Conservation (phyloP, 64 coral and sea anemone species). For the Astreopora myriophthalma region DNA sequence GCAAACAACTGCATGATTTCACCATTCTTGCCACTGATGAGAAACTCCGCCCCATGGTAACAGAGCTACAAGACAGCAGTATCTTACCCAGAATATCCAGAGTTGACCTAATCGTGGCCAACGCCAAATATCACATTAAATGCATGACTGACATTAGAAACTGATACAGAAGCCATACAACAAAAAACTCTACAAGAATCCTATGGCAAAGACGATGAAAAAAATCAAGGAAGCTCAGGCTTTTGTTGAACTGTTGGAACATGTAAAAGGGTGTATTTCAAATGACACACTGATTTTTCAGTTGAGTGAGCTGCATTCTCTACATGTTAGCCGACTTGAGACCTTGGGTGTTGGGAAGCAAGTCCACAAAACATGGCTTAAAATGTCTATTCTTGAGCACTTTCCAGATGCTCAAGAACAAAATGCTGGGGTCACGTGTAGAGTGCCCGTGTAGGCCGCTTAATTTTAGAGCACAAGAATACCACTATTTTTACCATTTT, state of each 20-base stretch:
- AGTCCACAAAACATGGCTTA: constrained; percentile 71
- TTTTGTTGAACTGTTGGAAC: constrained; percentile 50
- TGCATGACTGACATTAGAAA: constrained; percentile 58
- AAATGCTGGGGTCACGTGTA: constrained; percentile 29
- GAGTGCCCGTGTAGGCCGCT: too few relatives aligned
- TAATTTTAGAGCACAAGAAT: too few relatives aligned
- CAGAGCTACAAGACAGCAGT: constrained; percentile 18
- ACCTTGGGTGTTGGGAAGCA: constrained; percentile 58
- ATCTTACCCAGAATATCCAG: constrained; percentile 43
- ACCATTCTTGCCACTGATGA: not conserved
- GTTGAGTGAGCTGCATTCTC: too few relatives aligned
- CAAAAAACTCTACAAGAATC: constrained; percentile 41
- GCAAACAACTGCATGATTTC: too few relatives aligned
- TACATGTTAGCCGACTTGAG: constrained; percentile 34
- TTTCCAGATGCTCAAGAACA: constrained; percentile 64
- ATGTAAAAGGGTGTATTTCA: constrained; percentile 35
- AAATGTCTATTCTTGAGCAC: constrained; percentile 67
- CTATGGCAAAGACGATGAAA: constrained; percentile 19
- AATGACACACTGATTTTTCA: constrained; percentile 45
- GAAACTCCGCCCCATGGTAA: constrained; percentile 35
- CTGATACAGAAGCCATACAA: not conserved
- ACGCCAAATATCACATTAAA: constrained; percentile 64
- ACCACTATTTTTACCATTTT: too few relatives aligned
- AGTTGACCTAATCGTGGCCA: constrained; percentile 39
- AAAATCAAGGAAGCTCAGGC: constrained; percentile 58